Conservation (phyloP, 2,797 vertebrate species). For the Epinephelus awoara region DNA sequence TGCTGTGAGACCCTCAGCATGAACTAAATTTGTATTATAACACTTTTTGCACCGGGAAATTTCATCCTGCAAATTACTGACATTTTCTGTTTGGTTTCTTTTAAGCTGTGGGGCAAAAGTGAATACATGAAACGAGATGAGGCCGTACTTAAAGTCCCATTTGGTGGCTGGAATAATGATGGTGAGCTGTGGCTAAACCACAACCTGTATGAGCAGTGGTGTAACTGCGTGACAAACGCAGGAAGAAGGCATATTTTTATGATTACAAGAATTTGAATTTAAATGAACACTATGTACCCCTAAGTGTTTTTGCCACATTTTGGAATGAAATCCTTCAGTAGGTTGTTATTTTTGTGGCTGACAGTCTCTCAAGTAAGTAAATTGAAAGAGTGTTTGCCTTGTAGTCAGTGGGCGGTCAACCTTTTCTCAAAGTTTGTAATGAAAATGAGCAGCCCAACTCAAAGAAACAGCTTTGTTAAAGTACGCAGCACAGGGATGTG, state of each 20-base stretch:
- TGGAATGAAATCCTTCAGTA: conserved; percentile 1
- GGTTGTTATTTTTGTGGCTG: conserved; percentile 12
- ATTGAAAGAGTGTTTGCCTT: conserved; percentile 41
- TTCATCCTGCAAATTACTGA: conserved; percentile 29
- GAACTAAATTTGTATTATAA: conserved; percentile 37
- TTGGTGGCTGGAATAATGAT: conserved; percentile 4
- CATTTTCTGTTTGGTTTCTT: conserved; percentile 25
- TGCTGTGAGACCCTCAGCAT: conserved; percentile 20
- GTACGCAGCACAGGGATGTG: conserved; percentile 18
- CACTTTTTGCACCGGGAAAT: conserved; percentile 13
- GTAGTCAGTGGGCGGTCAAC: conserved; percentile 15
- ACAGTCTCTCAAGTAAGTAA: conserved; percentile 22
- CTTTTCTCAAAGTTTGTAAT: conserved; percentile 32
- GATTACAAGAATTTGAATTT: conserved; percentile 14
- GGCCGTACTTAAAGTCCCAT: not conserved
- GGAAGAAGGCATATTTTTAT: conserved; percentile 1
- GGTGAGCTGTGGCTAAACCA: not conserved
- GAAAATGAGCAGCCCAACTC: conserved; percentile 38
- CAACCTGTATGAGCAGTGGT: not conserved
- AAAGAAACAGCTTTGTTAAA: conserved; percentile 36
- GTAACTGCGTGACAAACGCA: not conserved
- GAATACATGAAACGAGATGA: not conserved
- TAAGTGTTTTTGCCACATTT: conserved; percentile 1
- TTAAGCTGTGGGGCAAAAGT: conserved; percentile 7
- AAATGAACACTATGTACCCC: not conserved